These are phyloP conservation scores for Zaprionus tsacasi DNA, from an alignment of 1,140 invertebrate genomes.

Conservation along the genomic window DNA sequence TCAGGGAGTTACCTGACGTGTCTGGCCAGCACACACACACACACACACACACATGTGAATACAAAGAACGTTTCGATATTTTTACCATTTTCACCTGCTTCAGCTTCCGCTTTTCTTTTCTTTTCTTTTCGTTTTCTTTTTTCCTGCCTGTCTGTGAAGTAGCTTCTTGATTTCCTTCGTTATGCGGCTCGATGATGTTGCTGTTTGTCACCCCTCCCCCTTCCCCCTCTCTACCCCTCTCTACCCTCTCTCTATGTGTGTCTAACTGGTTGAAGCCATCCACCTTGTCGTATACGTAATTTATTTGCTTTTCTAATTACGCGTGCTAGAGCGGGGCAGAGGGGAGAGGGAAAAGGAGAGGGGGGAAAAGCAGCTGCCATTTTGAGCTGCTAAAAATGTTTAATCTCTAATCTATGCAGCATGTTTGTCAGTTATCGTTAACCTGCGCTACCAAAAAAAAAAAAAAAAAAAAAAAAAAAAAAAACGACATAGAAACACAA, in stretches of 20 bases:
- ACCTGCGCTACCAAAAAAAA: conserved; percentile 24
- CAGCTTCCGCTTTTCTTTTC: not conserved
- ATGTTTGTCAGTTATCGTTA: conserved; percentile 68
- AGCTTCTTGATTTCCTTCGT: conserved; percentile 66
- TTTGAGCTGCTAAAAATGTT: conserved; percentile 48
- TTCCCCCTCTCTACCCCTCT: not conserved
- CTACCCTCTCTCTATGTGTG: not conserved
- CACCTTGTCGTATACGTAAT: conserved; percentile 39
- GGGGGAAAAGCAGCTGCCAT: conserved; percentile 38
- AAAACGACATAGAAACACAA: conserved; percentile 32
- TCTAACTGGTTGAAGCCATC: conserved; percentile 34
- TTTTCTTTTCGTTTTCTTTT: not conserved
- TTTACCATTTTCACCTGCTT: conserved; percentile 35
- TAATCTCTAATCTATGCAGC: conserved; percentile 57
- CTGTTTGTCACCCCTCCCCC: conserved; percentile 21
- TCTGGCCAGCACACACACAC: conserved; percentile 23
- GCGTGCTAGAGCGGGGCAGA: not conserved
- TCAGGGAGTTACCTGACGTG: conserved; percentile 34
- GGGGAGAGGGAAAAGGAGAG: not conserved
- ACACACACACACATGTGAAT: conserved; percentile 30
- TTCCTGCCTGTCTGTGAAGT: conserved; percentile 34
- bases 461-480: conserved; percentile 2
- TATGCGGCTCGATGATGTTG: conserved; percentile 58
- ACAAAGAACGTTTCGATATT: conserved; percentile 26
- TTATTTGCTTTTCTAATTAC: conserved; percentile 69